Percentiles rank a stretch among this genome's conserved stretches.
These are phyloP conservation scores for Phlogophora meticulosa DNA, from an alignment of 2,888 invertebrate genomes.

Conservation along the genomic window DNA sequence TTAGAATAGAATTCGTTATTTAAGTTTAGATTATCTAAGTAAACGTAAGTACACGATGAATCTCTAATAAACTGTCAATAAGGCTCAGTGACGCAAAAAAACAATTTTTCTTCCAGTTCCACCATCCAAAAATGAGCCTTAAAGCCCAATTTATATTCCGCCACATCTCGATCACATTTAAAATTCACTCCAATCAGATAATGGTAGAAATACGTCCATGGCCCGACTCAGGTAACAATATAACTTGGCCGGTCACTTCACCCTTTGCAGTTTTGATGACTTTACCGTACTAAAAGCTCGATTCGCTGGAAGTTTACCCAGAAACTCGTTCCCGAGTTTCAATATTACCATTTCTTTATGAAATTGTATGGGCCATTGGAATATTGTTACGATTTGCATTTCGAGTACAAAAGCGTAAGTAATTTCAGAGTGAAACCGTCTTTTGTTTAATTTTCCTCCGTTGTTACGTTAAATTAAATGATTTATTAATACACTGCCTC, in stretches of 20 bases:
- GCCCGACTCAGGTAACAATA: slow-evolving; percentile 61
- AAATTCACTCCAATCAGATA: slow-evolving; percentile 63
- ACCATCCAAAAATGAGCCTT: slow-evolving; percentile 18
- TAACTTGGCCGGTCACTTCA: slow-evolving; percentile 62
- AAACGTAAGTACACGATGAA: not conserved
- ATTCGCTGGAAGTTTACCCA: slow-evolving; percentile 59
- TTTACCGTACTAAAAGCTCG: slow-evolving; percentile 48
- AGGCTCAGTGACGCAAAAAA: not conserved
- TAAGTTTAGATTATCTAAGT: too few relatives aligned
- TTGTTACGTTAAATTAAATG: slow-evolving; percentile 25
- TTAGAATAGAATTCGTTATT: too few relatives aligned
- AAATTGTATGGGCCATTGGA: slow-evolving; percentile 46
- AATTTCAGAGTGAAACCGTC: slow-evolving; percentile 19
- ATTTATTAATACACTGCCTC: slow-evolving; percentile 5
- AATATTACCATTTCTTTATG: slow-evolving; percentile 54
- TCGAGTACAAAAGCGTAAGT: slow-evolving; percentile 14
- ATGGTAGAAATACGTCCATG: slow-evolving; percentile 56
- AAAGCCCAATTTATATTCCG: slow-evolving; percentile 43
- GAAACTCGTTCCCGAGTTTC: slow-evolving; percentile 55
- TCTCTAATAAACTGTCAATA: not conserved
- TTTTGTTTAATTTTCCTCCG: slow-evolving; percentile 35
- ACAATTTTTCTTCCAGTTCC: not conserved
- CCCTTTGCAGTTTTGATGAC: slow-evolving; percentile 68
- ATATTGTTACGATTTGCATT: slow-evolving; percentile 49
- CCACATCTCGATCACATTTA: slow-evolving; percentile 55